Evolutionary conservation across 2,888 invertebrate genomes (phyloP).

Genomic region (Tribolium freemani): DNA sequence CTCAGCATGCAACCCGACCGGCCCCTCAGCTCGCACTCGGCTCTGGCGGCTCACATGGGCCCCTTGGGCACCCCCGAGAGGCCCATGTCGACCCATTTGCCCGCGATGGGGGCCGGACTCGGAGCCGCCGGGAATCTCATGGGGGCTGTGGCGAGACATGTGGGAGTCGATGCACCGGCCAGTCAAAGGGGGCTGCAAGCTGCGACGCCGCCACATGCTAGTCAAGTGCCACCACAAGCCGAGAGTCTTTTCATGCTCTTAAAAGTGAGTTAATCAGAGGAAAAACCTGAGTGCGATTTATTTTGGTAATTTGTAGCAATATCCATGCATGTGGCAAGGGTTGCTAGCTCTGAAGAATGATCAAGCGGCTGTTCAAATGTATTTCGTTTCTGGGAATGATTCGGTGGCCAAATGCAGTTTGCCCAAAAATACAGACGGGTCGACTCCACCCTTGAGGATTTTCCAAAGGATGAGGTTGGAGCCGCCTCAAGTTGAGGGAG

Average conservation of each 20-base stretch:
- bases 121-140: conserved; percentile 67
- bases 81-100: conserved; percentile 51
- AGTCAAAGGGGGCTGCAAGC: conserved; percentile 70
- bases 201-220: conserved; percentile 79
- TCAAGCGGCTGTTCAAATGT: conserved; percentile 98
- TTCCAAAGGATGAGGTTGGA: conserved; percentile 98
- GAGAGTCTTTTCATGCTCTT: conserved; percentile 86
- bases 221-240: conserved; percentile 85
- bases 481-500: conserved; percentile 95
- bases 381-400: conserved; percentile 95
- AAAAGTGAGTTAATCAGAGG: conserved; percentile 60
- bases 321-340: conserved; percentile 99
- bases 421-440: conserved; percentile 87
- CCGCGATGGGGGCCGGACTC: conserved; percentile 64
- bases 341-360: conserved; percentile 95
- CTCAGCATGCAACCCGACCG: conserved; percentile 56
- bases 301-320: conserved; percentile 74
- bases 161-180: conserved; percentile 71
- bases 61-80: conserved; percentile 49
- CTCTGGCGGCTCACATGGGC: conserved; percentile 41
- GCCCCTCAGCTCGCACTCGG: conserved; percentile 58
- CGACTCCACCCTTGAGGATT: conserved; percentile 89
- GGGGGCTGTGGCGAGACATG: conserved; percentile 65
- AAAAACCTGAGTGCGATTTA: background rate
- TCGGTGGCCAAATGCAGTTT: conserved; percentile 90